Evolutionary conservation across 1,140 invertebrate genomes (phyloP), one percentile per base, ranked within the genome.

Genomic region (Babylonia areolata): DNA sequence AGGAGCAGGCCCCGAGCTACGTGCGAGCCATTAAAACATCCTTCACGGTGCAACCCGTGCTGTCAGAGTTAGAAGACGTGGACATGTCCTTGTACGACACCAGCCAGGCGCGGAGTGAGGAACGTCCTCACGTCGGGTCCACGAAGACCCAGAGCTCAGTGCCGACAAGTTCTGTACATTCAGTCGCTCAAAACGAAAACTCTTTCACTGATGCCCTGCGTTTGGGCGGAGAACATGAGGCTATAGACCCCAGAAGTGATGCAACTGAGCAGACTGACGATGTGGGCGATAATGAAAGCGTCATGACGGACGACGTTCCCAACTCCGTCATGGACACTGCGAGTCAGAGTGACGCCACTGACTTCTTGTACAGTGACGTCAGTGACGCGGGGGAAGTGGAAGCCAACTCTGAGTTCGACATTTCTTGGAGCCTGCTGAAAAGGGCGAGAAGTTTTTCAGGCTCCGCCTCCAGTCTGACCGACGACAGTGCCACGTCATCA

Each of bases 391-490:
- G 37, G 3, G 69, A 73, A 17, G 87, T 88, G 31, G 81, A 86
- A 31, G 87, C 87, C 42, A 85, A 86, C 82, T 86, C 81, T 0
- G 87, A 88, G 75, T 88, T 88, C 69, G 85, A 88, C 33, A 81
- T 88, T 17, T 15, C 85, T 3, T 86, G 85, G 87, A 73, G 87
- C 11, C 64, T 77, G 64, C 85, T 85, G 81, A 64, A 77, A 73
- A 23, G 77, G 28, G 81, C 79, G 0, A 33, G 31, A 11, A 84
- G 82, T 33, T 84, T 73, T 33, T 31, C 82, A 46, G 82, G 82
- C 2, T 84, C 82, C 35, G n/a, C 75, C 5, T 84, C 82, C 37
- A 71, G 39, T 17, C 54, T 73, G n/a, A 84, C 82, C 0, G 64
- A 71, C 1, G 28, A 46, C 35, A 73, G 40, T 33, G 31, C 11